A percentile compares a stretch with the other conserved stretches of the same genome.
phyloP scores from a whole-genome alignment of 1,140 invertebrate species.

The Drosophila setifemur region DNA sequence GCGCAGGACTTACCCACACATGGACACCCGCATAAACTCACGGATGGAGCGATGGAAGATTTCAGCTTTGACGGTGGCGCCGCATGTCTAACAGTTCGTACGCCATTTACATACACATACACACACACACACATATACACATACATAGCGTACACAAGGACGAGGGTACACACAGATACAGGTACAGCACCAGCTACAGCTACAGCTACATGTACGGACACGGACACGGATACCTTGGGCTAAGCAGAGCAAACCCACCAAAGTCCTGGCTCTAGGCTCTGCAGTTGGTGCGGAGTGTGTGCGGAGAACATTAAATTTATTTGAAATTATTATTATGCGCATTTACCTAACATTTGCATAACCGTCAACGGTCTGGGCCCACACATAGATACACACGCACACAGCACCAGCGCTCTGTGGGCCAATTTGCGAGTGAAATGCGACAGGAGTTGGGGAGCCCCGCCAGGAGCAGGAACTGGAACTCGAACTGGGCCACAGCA shows the following conservation, averaged over 20 bases:
- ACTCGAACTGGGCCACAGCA: constrained; percentile 18
- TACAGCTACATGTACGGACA: too few species aligned
- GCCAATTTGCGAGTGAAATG: constrained; percentile 36
- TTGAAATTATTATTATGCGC: constrained; percentile 61
- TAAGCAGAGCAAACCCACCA: constrained; percentile 18
- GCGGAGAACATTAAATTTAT: constrained; percentile 53
- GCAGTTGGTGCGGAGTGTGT: constrained; percentile 10
- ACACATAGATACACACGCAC: neutral
- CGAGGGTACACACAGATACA: too few species aligned
- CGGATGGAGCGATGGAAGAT: constrained; percentile 19
- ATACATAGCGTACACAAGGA: too few species aligned
- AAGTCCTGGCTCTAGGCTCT: constrained; percentile 6
- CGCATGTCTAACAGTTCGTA: constrained; percentile 46
- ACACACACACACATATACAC: constrained; percentile 4
- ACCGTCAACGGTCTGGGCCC: constrained; percentile 29
- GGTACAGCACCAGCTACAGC: too few species aligned
- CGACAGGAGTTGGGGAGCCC: neutral
- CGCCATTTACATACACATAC: constrained; percentile 24
- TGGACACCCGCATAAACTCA: neutral
- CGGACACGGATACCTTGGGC: constrained; percentile 23
- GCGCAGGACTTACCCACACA: too few species aligned
- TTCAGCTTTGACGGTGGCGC: constrained; percentile 47
- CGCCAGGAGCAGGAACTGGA: too few species aligned
- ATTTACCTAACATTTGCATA: constrained; percentile 60
- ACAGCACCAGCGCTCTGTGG: constrained; percentile 1